phyloP scores from a whole-genome alignment of 2,797 vertebrate genomes.

The Xenentodon cancila region DNA sequence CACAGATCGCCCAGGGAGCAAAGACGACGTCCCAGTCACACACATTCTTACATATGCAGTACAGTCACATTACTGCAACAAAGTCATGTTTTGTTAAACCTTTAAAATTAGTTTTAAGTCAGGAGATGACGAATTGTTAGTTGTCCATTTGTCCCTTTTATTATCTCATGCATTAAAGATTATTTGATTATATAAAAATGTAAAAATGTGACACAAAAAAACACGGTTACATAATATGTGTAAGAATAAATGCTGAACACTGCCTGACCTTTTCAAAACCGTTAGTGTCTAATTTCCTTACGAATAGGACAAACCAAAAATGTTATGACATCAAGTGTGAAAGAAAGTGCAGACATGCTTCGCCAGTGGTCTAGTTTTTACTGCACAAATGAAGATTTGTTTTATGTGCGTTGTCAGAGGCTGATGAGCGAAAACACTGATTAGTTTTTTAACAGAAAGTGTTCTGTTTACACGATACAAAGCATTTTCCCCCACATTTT shows the following conservation, averaged over 20 bases:
- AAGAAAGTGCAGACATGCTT: background rate
- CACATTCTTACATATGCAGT: background rate
- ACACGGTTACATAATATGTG: background rate
- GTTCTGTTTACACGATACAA: no score
- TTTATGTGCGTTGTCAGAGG: no score
- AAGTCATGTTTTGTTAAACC: no score
- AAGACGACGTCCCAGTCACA: background rate
- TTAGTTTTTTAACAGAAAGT: no score
- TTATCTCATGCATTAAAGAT: background rate
- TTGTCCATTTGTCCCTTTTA: no score
- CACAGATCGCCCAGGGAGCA: slow-evolving; percentile 18
- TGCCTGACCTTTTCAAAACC: background rate
- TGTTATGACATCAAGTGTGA: background rate
- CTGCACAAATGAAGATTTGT: no score
- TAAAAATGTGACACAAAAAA: background rate
- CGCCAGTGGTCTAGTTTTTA: background rate
- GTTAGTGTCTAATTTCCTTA: background rate
- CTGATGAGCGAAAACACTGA: no score
- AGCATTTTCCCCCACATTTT: no score
- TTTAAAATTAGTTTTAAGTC: no score
- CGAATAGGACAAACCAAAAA: background rate
- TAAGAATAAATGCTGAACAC: background rate
- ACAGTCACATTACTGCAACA: background rate
- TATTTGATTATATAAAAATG: background rate
- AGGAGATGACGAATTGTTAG: no score